Evolutionary conservation across 2,113 vertebrate genomes (phyloP).

Genomic region (Notothenia coriiceps): DNA sequence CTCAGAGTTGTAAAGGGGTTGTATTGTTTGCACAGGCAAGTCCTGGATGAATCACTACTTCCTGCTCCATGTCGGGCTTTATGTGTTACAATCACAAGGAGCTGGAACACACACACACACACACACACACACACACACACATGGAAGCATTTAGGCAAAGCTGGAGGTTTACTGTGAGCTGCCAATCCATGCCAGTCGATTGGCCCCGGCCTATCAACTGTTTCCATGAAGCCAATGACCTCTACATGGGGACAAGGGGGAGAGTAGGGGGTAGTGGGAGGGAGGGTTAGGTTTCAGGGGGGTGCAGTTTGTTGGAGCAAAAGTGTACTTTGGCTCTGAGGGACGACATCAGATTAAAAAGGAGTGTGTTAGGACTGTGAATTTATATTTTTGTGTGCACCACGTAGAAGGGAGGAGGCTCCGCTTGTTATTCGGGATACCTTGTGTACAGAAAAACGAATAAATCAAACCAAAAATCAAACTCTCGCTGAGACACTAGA

Average conservation of each 20-base stretch:
- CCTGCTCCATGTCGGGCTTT: constrained; percentile 26
- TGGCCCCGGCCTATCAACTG: constrained; percentile 70
- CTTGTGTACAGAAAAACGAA: neutral
- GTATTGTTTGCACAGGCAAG: constrained; percentile 59
- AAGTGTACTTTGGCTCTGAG: constrained; percentile 40
- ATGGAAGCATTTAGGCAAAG: constrained; percentile 76
- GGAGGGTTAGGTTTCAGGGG: neutral
- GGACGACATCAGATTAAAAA: constrained; percentile 18
- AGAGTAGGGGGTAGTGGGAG: neutral
- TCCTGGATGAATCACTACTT: constrained; percentile 53
- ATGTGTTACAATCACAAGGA: constrained; percentile 16
- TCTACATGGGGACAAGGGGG: constrained; percentile 63
- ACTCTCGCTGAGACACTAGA: too few relatives aligned
- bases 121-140: too few relatives aligned
- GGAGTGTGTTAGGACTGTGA: constrained; percentile 14
- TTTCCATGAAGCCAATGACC: constrained; percentile 78
- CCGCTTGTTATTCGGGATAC: constrained; percentile 28
- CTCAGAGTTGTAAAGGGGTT: constrained; percentile 8
- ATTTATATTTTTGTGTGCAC: neutral
- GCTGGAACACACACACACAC: neutral
- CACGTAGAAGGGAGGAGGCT: constrained; percentile 3
- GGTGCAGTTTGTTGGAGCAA: constrained; percentile 24
- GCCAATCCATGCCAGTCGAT: constrained; percentile 80
- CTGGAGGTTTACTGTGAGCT: constrained; percentile 72
- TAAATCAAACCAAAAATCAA: too few relatives aligned